A percentile compares a stretch with the other conserved stretches of the same genome.
Evolutionary conservation across 2,113 vertebrate genomes (phyloP).

Genomic region (Tupaia chinensis): DNA sequence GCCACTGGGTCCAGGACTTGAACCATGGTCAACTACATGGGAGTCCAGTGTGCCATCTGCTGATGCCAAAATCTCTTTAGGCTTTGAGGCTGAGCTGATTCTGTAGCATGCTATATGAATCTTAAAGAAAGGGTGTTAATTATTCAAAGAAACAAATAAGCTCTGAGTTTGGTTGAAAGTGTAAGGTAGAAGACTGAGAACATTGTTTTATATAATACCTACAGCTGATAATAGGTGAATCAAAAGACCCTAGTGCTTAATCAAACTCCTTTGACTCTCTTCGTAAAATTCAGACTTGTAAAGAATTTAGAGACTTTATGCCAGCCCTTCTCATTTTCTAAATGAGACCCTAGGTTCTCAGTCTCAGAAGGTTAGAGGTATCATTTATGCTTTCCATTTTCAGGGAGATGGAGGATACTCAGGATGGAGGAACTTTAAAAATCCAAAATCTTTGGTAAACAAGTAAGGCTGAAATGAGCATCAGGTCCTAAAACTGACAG

Average conservation of each 20-base stretch:
- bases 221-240: background rate
- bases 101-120: background rate
- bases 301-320: background rate
- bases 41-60: too few relatives aligned
- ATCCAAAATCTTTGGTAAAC: background rate
- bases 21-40: too few relatives aligned
- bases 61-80: background rate
- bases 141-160: background rate
- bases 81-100: background rate
- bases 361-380: background rate
- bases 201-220: background rate
- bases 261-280: background rate
- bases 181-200: fast-evolving
- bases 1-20: too few relatives aligned
- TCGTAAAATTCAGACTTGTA: background rate
- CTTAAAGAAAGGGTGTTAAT: background rate
- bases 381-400: background rate
- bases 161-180: background rate
- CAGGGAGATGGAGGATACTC: background rate
- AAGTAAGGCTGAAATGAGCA: background rate
- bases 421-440: background rate
- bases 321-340: background rate
- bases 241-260: background rate
- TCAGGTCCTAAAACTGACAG: background rate
- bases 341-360: background rate